Evolutionary conservation across 2,113 vertebrate species (phyloP), one percentile per base, ranked within the genome.

Genomic region (Cephalophus harveyi): DNA sequence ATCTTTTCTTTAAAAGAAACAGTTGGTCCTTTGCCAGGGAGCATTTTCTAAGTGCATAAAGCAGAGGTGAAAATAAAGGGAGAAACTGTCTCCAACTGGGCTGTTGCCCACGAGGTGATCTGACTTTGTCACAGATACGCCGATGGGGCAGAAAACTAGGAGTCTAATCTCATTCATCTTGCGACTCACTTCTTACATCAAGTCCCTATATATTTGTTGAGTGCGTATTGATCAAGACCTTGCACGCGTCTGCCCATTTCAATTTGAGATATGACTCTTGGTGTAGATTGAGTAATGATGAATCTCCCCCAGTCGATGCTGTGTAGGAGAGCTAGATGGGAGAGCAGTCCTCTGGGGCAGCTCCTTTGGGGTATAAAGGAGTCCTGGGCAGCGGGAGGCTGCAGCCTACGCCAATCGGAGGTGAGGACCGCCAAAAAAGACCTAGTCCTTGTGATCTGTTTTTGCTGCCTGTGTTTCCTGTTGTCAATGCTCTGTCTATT

Each of bases 401-500:
- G 17, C 16, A 30, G 54, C 16, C 48, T 19, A 27, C 67, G 25
- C 40, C 30, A 50, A 8, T 43, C 0, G 4, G 64, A 95, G 59
- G 48, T 16, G 59, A 74, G 54, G 55, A 30, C 23, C 30, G 2
- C 33, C 28, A 1, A 40, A n/a, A 74, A 76, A 94, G 17, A 57
- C 21, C 40, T 57, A 9, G 91, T 88, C 95, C 50, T 76, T 84
- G 93, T 78, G 89, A 60, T 57, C 28, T 93, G 78, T 95, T 71
- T 91, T 89, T 82, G 79, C 93, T 48, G 1, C 95, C 28, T 1
- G 25, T 85, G 89, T 96, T 93, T 85, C 94, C 97, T 98, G 79
- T 90, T 96, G 98, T 98, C 92, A 64, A 46, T 97, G 90, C 25
- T 92, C 93, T 98, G 97, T 98, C 52, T 92, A 19, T 95, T 91